Conservation (phyloP, 2,888 invertebrate genomes). For the Marasmarcha lunaedactyla region DNA sequence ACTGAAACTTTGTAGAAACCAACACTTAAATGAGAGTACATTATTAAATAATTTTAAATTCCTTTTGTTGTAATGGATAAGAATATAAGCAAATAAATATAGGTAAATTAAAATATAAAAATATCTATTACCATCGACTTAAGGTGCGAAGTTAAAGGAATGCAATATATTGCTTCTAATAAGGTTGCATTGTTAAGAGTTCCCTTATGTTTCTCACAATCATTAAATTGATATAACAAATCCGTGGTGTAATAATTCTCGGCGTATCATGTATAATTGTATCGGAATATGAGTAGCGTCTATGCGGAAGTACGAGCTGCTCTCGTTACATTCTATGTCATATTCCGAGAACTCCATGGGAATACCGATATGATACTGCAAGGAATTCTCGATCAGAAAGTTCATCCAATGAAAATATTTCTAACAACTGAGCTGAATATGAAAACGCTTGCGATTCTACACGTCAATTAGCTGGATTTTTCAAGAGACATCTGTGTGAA, state of each 20-base stretch:
- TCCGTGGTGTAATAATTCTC: conserved; percentile 53
- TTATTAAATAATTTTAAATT: no score
- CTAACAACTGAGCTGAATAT: background rate
- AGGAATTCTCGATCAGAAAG: background rate
- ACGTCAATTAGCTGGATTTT: no score
- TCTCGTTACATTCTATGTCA: conserved; percentile 63
- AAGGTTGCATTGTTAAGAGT: conserved; percentile 30
- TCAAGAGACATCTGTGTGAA: no score
- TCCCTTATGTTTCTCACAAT: conserved; percentile 49
- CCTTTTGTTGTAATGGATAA: no score
- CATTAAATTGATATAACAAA: conserved; percentile 46
- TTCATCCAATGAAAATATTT: conserved; percentile 1
- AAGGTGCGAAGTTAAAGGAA: no score
- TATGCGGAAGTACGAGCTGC: conserved; percentile 61
- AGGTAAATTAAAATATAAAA: no score
- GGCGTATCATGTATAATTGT: conserved; percentile 62
- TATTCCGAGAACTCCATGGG: conserved; percentile 64
- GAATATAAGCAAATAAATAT: no score
- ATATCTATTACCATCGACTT: no score
- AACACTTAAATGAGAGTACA: no score
- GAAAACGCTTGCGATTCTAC: conserved; percentile 2
- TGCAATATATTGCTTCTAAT: conserved; percentile 9
- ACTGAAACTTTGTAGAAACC: no score
- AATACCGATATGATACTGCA: conserved; percentile 25
- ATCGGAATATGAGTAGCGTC: conserved; percentile 57